Base-by-base conservation (phyloP, 37 sponge, comb jelly and placozoan genomes). In the Agelas oroides region DNA sequence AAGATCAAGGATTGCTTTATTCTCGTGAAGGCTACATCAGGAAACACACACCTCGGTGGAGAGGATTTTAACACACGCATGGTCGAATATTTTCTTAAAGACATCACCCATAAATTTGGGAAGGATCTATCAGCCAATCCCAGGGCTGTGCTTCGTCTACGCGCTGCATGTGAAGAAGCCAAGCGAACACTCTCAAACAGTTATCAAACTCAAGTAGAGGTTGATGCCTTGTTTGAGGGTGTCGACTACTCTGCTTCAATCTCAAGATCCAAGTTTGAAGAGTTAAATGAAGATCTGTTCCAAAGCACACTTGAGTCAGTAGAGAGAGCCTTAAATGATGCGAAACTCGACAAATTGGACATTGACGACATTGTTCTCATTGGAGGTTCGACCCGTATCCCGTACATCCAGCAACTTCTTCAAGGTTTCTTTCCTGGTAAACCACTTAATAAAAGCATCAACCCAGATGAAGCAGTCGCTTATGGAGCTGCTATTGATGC, bases 51-150 rank as follows among this genome's bases (percentile, higher is more conserved):
- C 55, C 80, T 97, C 58, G 98, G 98, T 19, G 98, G 98, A 2
- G 98, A 97, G 59, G 98, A 97, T 59, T 97, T 97, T 80, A 95
- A 97, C 89, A 95, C 90, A 41, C 68, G 95, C 27, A 90, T 97
- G 95, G 98, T 97, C 18, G 81, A 90, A 70, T 75, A 84, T 77
- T 95, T 95, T 63, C 36, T 95, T 31, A 33, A 72, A 60, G 98
- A 97, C 53, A 95, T 97, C 90, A 92, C 90, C 80, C 46, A 85
- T 20, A 92, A 93, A 67, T 75, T 84, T 89, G 92, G 90, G 86
- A 95, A 97, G 83, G 98, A 97, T 59, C 12, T 96, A 24, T 59
- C 78, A 16, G 67, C 41, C 31, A 96, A 90, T 84, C 90, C 90
- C 77, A 79, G 91, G 17, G 65, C 96, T 38, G 65, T 96, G 32